Percentiles rank a stretch among this genome's conserved stretches.
phyloP scores from a whole-genome alignment of 2,888 invertebrate genomes.

The Nematopogon swammerdamellus region DNA sequence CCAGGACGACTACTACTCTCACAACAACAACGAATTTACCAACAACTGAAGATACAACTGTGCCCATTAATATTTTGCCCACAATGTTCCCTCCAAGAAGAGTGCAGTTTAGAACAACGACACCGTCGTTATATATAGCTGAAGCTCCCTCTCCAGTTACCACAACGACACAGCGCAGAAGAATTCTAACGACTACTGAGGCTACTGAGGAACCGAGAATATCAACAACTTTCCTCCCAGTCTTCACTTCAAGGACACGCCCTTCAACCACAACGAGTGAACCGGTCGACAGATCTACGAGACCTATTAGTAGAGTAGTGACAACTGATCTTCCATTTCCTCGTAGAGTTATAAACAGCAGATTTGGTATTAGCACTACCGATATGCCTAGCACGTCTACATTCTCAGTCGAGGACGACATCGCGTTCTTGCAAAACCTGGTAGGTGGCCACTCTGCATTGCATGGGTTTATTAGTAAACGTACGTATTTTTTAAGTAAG shows the following conservation, averaged over 20 bases:
- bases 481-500: no score
- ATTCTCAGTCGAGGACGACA: constrained; percentile 53
- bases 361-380: constrained; percentile 20
- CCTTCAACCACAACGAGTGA: constrained; percentile 17
- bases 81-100: background rate
- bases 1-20: constrained; percentile 18
- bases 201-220: background rate
- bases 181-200: background rate
- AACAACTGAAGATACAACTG: constrained; percentile 22
- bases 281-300: constrained; percentile 10
- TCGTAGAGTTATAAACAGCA: background rate
- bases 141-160: background rate
- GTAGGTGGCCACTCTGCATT: no score
- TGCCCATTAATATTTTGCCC: constrained; percentile 3
- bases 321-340: constrained; percentile 19
- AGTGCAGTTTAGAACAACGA: background rate
- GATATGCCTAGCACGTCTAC: constrained; percentile 43
- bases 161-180: background rate
- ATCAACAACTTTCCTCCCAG: background rate
- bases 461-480: no score
- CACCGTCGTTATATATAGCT: background rate
- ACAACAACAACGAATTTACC: constrained; percentile 33
- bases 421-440: constrained; percentile 59
- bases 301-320: constrained; percentile 27
- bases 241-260: constrained; percentile 7